phyloP scores from a whole-genome alignment of 1,140 invertebrate genomes.

The Anthonomus grandis region DNA sequence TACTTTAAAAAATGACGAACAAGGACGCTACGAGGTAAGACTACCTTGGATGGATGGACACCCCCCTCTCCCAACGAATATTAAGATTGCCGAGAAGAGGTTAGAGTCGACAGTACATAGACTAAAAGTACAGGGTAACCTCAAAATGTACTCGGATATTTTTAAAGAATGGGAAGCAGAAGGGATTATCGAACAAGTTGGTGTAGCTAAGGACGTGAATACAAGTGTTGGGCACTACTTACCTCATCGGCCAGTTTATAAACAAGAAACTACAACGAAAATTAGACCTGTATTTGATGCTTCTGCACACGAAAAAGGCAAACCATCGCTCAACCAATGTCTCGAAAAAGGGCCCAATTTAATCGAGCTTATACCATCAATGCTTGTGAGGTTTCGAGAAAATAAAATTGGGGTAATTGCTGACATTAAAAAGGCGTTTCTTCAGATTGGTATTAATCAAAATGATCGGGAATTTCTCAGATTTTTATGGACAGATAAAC shows the following conservation, averaged over 20 bases:
- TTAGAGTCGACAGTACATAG: background rate
- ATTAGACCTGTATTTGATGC: constrained; percentile 33
- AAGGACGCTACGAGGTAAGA: background rate
- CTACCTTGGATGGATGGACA: constrained; percentile 31
- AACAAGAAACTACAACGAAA: constrained; percentile 23
- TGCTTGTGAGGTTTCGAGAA: constrained; percentile 46
- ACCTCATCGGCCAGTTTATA: constrained; percentile 29
- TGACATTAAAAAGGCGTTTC: constrained; percentile 50
- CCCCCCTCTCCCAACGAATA: constrained; percentile 5
- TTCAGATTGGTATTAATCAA: constrained; percentile 41
- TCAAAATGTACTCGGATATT: background rate
- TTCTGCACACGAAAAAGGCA: constrained; percentile 27
- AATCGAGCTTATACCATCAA: constrained; percentile 39
- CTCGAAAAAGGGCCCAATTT: constrained; percentile 44
- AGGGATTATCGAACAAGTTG: constrained; percentile 14
- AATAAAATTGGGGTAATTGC: constrained; percentile 42
- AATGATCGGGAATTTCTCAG: constrained; percentile 40
- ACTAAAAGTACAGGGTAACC: background rate
- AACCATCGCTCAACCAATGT: constrained; percentile 46
- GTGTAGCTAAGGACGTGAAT: background rate
- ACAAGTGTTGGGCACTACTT: constrained; percentile 19
- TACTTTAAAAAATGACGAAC: background rate
- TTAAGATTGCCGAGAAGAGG: background rate
- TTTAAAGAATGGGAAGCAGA: constrained; percentile 19
- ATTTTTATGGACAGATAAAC: constrained; percentile 41